A percentile compares a stretch with the other conserved stretches of the same genome.
These are phyloP conservation scores for Parochlus steinenii DNA, from an alignment of 2,888 invertebrate species.

Conservation along the genomic window DNA sequence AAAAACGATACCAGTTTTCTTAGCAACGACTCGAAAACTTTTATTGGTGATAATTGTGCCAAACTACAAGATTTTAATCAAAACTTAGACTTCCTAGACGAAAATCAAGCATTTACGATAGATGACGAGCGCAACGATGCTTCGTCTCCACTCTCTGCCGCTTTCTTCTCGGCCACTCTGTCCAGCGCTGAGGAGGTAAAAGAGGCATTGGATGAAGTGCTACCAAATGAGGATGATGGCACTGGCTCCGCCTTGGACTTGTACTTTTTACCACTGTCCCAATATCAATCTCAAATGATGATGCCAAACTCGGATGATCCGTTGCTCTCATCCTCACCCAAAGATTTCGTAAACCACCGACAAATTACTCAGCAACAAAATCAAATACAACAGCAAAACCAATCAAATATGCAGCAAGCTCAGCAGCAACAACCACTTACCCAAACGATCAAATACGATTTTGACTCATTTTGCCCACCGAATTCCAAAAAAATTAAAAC, in stretches of 20 bases:
- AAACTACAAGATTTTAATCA: conserved; percentile 18
- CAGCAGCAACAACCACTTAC: conserved; percentile 19
- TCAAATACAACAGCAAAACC: conserved; percentile 21
- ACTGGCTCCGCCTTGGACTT: conserved; percentile 31
- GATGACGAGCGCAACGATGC: conserved; percentile 51
- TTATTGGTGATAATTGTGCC: conserved; percentile 10
- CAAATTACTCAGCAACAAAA: conserved; percentile 22
- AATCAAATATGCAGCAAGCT: conserved; percentile 19
- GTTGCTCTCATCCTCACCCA: conserved; percentile 63
- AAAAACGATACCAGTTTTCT: conserved; percentile 10
- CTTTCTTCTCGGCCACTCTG: conserved; percentile 70
- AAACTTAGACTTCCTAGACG: conserved; percentile 29
- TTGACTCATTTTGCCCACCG: conserved; percentile 27
- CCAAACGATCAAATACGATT: conserved; percentile 14
- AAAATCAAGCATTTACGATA: conserved; percentile 25
- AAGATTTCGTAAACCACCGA: conserved; percentile 43
- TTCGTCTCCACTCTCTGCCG: conserved; percentile 66
- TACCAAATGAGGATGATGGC: conserved; percentile 54
- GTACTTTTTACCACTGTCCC: conserved; percentile 28
- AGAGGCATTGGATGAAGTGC: conserved; percentile 67
- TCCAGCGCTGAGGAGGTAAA: conserved; percentile 77
- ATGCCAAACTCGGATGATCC: conserved; percentile 82
- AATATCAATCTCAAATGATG: conserved; percentile 62
- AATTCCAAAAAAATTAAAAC: conserved; percentile 16
- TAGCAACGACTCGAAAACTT: conserved; percentile 9